Evolutionary conservation across 2,113 vertebrate genomes (phyloP), one percentile per base, ranked within the genome.

Genomic region (Brachirus orientalis): DNA sequence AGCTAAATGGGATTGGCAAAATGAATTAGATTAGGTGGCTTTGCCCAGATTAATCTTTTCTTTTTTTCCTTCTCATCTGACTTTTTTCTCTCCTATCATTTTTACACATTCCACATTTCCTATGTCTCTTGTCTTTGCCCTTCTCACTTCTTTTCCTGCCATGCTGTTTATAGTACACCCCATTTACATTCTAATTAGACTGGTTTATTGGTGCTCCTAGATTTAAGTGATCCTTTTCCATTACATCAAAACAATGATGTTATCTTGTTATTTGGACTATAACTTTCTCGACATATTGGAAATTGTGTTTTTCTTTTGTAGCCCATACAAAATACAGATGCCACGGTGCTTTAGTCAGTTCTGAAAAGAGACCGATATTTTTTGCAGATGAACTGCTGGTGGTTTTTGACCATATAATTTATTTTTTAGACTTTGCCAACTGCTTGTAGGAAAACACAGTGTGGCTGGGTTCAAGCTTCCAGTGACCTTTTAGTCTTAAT

Each of bases 11-110:
- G 68, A 69, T 69, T 66, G 1, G 8, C 0, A 51, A 71, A 77
- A 74, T 61, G 9, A 83, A 68, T 80, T 63, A 7, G 52, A 59
- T 71, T 63, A 63, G 60, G 52, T 57, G 62, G 58, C 33, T 80
- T 75, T 76, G 35, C 41, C 7, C 45, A 62, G 44, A 46, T 70
- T 38, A 38, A 28, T 28, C 28, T 61, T 71, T 37, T 28, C 28
- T 61, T 71, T 37, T 10, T n/a, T 3, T 22, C 41, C 4, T 14
- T 17, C 35, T 37, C 17, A 50, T 12, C 10, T 22, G 22, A 13
- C 17, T 20, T 10, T 48, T 9, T 4, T 7, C 18, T 33, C n/a
- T 41, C 9, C 38, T 41, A 12, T 44, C 45, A 48, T 60, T 68
- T 28, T 44, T 9, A 18, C 46, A 38, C 54, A 14, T 19, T 71